Evolutionary conservation across 2,113 vertebrate species (phyloP), one percentile per base, ranked within the genome.

Genomic region (Brachypodius melanocephalos): DNA sequence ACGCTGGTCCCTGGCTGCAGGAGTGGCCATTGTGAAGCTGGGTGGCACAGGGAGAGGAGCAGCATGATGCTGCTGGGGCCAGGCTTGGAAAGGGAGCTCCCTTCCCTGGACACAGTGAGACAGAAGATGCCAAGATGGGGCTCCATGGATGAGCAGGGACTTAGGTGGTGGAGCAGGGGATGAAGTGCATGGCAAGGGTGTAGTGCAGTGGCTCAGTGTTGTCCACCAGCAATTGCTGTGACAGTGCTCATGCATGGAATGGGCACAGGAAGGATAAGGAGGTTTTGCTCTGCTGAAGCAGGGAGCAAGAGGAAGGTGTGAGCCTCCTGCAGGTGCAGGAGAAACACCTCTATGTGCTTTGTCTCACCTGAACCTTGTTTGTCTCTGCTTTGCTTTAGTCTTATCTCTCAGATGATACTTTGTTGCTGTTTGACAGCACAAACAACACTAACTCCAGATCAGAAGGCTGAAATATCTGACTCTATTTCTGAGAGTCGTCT

Each of bases 1-100:
- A 2, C 7, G 1, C 6, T 3, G 0, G 22, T 45, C 13, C 25
- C 20, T 3, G 2, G 17, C 9, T 29, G 32, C 29, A 4, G 14
- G 17, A 38, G 31, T 26, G 67, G 38, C 48, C 2, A 0, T 9
- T 14, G 40, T 4, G 16, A 16, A 62, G 32, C 38, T 7, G 9
- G 34, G 9, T 2, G 2, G 25, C 1, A 0, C 6, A 17, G 42
- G 32, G 12, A 59, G 22, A 76, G 38, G 34, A 94, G n/a, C 57
- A 59, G 34, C 26, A 28, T 0, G 5, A 15, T 36, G 43, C n/a
- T 76, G 25, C 42, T 36, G 72, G 20, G 20, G 8, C 51, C 49
- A 61, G n/a, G 19, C 29, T 59, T 57, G 85, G 73, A 69, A 65
- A 52, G 31, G 29, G 25, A 38, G 14, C 8, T 68, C 77, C 17